phyloP scores from a whole-genome alignment of 2,888 invertebrate genomes.

The Apodemia zela region DNA sequence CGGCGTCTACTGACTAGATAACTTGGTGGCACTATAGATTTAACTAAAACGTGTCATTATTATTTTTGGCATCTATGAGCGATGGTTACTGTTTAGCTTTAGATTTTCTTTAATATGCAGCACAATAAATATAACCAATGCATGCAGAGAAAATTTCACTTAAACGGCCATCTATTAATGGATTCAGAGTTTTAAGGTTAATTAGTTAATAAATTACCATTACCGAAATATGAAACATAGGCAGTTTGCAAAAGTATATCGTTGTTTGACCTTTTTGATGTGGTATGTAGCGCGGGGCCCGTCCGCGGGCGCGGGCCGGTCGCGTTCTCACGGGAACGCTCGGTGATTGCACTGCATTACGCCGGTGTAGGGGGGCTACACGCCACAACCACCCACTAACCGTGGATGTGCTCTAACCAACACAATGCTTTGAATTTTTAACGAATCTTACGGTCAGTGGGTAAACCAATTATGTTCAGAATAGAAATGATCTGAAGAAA shows the following conservation, averaged over 20 bases:
- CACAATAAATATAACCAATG: neutral
- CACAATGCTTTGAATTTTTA: neutral
- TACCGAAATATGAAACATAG: constrained; percentile 16
- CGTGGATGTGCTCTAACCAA: constrained; percentile 25
- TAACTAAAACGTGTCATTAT: too few species aligned
- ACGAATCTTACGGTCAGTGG: neutral
- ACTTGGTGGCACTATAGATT: too few species aligned
- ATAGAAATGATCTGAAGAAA: neutral
- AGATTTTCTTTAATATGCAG: too few species aligned
- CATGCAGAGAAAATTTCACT: too few species aligned
- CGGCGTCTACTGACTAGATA: too few species aligned
- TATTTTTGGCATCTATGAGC: too few species aligned
- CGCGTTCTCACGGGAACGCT: constrained; percentile 76
- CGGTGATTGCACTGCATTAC: constrained; percentile 70
- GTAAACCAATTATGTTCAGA: neutral
- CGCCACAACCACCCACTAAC: constrained; percentile 26
- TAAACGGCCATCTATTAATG: neutral
- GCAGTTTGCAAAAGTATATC: constrained; percentile 37
- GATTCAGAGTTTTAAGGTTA: neutral
- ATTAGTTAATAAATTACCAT: neutral
- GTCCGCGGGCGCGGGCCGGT: constrained; percentile 36
- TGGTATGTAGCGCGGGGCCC: constrained; percentile 45
- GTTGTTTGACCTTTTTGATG: constrained; percentile 53
- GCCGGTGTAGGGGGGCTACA: constrained; percentile 59
- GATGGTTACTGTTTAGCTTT: too few species aligned